Percentiles rank a stretch among this genome's conserved stretches.
phyloP scores from a whole-genome alignment of 2,797 vertebrate genomes.

The Ispidina lecontei region DNA sequence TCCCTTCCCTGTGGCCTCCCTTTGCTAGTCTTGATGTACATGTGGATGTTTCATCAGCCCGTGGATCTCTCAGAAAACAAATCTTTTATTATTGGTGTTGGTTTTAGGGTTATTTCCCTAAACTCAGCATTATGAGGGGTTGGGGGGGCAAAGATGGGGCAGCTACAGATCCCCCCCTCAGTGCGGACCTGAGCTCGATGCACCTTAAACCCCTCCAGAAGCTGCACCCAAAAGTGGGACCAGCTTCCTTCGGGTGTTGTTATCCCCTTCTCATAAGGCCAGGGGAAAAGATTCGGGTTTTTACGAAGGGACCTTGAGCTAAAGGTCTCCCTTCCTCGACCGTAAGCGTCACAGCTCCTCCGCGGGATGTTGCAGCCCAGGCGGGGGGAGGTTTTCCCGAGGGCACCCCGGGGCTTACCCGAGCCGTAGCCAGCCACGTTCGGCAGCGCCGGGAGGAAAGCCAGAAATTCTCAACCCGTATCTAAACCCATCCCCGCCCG shows the following conservation, averaged over 20 bases:
- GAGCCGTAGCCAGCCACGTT: background rate
- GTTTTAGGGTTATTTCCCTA: background rate
- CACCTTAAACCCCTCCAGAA: background rate
- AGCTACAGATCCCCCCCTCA: accelerated
- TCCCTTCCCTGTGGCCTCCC: background rate
- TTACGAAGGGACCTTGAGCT: background rate
- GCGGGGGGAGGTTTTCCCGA: background rate
- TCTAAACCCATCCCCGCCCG: background rate
- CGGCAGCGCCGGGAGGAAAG: background rate
- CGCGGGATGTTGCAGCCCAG: background rate
- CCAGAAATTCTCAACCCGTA: background rate
- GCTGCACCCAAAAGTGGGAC: background rate
- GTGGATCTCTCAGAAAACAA: background rate
- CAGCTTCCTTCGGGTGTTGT: accelerated
- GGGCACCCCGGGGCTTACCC: background rate
- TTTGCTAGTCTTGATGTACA: background rate
- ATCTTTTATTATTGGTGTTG: background rate
- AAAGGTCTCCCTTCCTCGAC: background rate
- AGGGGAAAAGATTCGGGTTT: background rate
- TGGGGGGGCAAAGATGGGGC: background rate
- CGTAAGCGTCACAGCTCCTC: background rate
- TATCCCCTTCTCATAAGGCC: background rate
- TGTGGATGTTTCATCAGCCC: background rate
- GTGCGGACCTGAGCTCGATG: background rate
- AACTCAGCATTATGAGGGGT: accelerated